Conservation (phyloP, 1,140 invertebrate genomes). For the Eupeodes corollae region DNA sequence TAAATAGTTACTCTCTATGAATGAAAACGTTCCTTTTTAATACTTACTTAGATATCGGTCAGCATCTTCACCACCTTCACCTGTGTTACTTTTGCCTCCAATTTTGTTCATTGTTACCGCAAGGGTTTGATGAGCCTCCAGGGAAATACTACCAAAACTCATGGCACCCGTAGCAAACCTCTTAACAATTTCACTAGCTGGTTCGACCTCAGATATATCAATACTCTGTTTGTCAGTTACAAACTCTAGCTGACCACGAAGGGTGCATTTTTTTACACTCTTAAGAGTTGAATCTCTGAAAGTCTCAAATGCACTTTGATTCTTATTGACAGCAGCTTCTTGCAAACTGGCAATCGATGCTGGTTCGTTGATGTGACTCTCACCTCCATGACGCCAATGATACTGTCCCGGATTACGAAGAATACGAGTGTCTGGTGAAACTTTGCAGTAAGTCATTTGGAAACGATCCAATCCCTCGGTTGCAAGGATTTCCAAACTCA, state of each 20-base stretch:
- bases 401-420: constrained; percentile 89
- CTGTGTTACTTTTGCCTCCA: constrained; percentile 93
- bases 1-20: too few species aligned
- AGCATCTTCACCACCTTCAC: constrained; percentile 86
- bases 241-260: constrained; percentile 86
- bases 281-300: constrained; percentile 81
- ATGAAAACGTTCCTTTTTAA: not conserved
- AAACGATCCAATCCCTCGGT: constrained; percentile 80
- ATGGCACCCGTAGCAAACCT: constrained; percentile 43
- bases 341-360: constrained; percentile 86
- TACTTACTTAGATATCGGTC: constrained; percentile 64
- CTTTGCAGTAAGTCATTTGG: constrained; percentile 61
- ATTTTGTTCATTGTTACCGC: constrained; percentile 96
- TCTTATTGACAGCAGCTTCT: constrained; percentile 76
- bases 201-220: constrained; percentile 78
- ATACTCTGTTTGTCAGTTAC: constrained; percentile 63
- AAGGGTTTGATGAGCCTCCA: constrained; percentile 89
- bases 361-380: constrained; percentile 97
- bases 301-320: constrained; percentile 69
- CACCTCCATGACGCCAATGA: constrained; percentile 93
- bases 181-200: constrained; percentile 91
- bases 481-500: constrained; percentile 79
- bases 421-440: constrained; percentile 62
- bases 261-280: constrained; percentile 74
- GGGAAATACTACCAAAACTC: constrained; percentile 49